phyloP scores from a whole-genome alignment of 2,113 vertebrate species.

The Sylvicapra grimmia region DNA sequence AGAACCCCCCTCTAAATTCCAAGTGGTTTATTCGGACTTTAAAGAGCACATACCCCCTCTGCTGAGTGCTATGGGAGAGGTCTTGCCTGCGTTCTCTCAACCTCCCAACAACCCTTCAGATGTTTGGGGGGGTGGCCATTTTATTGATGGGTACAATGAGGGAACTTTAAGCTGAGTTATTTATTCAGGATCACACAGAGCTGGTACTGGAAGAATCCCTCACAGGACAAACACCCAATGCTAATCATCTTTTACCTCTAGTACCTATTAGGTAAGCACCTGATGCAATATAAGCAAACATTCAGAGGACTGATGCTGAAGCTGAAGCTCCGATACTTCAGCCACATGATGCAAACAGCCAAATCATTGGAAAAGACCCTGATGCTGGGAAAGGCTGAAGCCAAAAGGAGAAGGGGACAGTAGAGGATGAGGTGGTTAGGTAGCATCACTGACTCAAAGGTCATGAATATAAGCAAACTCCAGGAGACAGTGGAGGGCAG shows the following conservation, averaged over 20 bases:
- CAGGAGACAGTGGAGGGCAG: background rate
- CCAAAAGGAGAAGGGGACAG: background rate
- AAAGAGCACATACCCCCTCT: too few species aligned
- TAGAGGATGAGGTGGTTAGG: background rate
- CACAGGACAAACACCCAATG: background rate
- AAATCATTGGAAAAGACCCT: background rate
- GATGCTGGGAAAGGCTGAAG: background rate
- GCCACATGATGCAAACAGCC: background rate
- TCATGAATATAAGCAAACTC: background rate
- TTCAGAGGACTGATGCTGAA: background rate
- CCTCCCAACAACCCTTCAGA: too few species aligned
- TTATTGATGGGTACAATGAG: background rate
- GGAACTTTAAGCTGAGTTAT: background rate
- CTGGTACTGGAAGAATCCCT: background rate
- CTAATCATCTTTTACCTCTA: too few species aligned
- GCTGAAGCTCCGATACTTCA: background rate
- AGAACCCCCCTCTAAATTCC: background rate
- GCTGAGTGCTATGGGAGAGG: accelerated
- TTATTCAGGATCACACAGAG: background rate
- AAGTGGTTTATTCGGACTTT: background rate
- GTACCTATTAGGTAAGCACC: background rate
- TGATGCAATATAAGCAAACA: background rate
- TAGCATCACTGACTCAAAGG: background rate
- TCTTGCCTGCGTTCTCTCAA: accelerated
- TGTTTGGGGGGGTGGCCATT: background rate